Evolutionary conservation across 2,797 vertebrate genomes (phyloP).

Genomic region (Sarcoramphus papa): DNA sequence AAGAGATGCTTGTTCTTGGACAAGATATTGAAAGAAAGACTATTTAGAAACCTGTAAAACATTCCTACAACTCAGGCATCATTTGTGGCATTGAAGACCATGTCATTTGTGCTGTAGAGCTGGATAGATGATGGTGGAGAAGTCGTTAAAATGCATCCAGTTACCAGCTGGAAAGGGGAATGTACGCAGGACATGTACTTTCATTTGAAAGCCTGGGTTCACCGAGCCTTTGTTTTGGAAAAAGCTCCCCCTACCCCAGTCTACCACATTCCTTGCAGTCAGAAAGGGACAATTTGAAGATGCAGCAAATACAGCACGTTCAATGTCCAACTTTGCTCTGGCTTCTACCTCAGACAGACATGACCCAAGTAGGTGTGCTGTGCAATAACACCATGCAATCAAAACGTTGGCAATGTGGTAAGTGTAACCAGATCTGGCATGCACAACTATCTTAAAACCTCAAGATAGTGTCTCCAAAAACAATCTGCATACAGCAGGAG

Average conservation of each 20-base stretch:
- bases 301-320: neutral
- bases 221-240: neutral
- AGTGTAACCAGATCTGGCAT: neutral
- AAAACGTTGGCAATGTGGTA: neutral
- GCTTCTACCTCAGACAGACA: neutral
- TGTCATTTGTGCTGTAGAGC: neutral
- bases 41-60: neutral
- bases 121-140: neutral
- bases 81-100: neutral
- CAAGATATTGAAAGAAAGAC: neutral
- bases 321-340: neutral
- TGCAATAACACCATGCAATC: neutral
- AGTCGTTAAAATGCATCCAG: neutral
- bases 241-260: neutral
- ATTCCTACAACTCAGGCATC: neutral
- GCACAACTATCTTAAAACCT: neutral
- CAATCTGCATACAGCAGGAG: neutral
- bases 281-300: neutral
- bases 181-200: neutral
- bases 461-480: neutral
- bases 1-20: neutral
- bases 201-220: neutral
- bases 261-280: neutral
- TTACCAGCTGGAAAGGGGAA: neutral
- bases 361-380: neutral